phyloP scores from a whole-genome alignment of 2,888 invertebrate species.

The Tetropium fuscum region DNA sequence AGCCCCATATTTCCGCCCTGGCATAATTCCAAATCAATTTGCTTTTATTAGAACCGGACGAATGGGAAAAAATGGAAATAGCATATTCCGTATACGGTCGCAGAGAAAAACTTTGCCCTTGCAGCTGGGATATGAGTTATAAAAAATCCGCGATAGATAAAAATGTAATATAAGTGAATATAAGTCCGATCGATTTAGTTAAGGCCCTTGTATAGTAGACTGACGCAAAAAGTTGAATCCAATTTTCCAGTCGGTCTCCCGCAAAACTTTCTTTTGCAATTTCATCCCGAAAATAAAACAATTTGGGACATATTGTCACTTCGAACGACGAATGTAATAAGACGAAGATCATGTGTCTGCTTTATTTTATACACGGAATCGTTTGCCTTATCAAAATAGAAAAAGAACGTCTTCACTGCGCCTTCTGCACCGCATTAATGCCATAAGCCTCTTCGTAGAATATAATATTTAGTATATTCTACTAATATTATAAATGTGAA shows the following conservation, averaged over 20 bases:
- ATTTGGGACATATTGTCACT: constrained; percentile 61
- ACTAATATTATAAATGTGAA: too few relatives aligned
- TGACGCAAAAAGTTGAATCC: constrained; percentile 60
- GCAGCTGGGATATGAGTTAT: constrained; percentile 20
- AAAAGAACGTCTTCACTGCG: constrained; percentile 3
- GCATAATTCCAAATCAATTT: constrained; percentile 32
- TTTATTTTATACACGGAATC: constrained; percentile 4
- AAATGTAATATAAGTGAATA: constrained; percentile 19
- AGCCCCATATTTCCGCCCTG: constrained; percentile 12
- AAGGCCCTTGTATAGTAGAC: constrained; percentile 33
- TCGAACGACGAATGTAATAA: constrained; percentile 39
- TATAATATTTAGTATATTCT: too few relatives aligned
- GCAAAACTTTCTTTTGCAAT: constrained; percentile 61
- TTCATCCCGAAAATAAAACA: constrained; percentile 60
- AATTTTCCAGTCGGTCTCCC: constrained; percentile 62
- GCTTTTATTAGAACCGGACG: constrained; percentile 27
- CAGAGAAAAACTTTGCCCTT: background rate
- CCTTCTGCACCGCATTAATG: too few relatives aligned
- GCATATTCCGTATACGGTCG: background rate
- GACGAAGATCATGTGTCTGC: constrained; percentile 21
- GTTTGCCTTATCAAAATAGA: background rate
- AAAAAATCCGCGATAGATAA: constrained; percentile 22
- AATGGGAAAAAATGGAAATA: constrained; percentile 26
- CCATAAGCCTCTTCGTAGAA: too few relatives aligned
- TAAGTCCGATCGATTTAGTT: constrained; percentile 5